Base-by-base conservation (phyloP, 2,113 vertebrate genomes). In the Naja naja region DNA sequence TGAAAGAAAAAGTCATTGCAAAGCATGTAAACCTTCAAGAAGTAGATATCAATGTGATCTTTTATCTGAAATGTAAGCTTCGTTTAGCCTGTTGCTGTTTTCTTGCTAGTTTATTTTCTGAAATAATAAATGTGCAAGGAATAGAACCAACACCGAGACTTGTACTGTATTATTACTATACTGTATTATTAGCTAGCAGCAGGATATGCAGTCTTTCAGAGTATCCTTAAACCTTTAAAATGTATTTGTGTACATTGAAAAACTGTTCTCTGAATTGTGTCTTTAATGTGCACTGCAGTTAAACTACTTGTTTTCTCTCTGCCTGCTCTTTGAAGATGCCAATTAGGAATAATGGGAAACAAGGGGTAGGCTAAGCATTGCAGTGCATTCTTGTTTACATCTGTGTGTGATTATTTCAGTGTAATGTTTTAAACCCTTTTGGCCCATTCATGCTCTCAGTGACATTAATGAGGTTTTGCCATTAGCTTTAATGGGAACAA, bases 291-390 rank as follows among this genome's bases (percentile, higher is more conserved):
- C 95, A 96, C 96, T 97, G 95, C 96, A 93, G 95, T 97, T 97
- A 97, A 98, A 97, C 94, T 69, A 95, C 97, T 97, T 97, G 95
- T 97, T 97, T 97, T 97, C 96, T 97, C 96, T 96, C 96, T 97
- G 97, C 97, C 97, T 97, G 96, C 98, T 98, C 96, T 98, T 98
- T 98, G 97, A 98, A 98, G 98, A 98, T 97, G 95, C 97, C 98
- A 96, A 97, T 98, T 98, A 98, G 97, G 98, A 98, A 97, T 97
- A 97, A 98, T 97, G 98, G 97, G 97, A 98, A 98, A 96, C 97
- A 98, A 98, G 98, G 98, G 98, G 98, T 98, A 98, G 98, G 98
- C 98, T 97, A 94, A 97, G 97, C 96, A 88, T 97, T 96, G 97
- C 96, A 96, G 97, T 98, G 97, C 97, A 93, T 97, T 96, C 96